A percentile compares a stretch with the other conserved stretches of the same genome.
Evolutionary conservation across 2,888 invertebrate genomes (phyloP).

Genomic region (Brachypalpus laphriformis): DNA sequence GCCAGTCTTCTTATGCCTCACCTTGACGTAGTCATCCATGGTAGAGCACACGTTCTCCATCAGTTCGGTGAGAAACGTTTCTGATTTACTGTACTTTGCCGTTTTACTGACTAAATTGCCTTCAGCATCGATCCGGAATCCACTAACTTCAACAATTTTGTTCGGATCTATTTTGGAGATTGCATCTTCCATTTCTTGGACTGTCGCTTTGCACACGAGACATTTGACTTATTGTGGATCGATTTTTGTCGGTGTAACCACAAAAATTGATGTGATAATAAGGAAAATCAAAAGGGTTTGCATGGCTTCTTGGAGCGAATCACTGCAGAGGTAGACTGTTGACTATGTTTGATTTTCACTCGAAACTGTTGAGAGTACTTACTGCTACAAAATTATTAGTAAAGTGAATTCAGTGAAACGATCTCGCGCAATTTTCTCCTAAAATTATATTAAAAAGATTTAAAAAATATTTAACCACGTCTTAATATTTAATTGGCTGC

Average conservation of each 20-base stretch:
- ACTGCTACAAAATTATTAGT: not conserved
- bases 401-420: not conserved
- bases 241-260: conserved; percentile 36
- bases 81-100: conserved; percentile 90
- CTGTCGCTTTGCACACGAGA: conserved; percentile 89
- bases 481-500: conserved; percentile 40
- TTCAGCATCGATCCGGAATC: conserved; percentile 91
- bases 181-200: conserved; percentile 89
- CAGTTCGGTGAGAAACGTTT: conserved; percentile 91
- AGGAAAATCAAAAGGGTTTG: conserved; percentile 29
- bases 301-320: conserved; percentile 20
- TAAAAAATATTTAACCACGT: conserved; percentile 29
- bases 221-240: conserved; percentile 59
- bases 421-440: not conserved
- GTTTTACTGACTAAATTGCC: conserved; percentile 91
- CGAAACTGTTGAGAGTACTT: not conserved
- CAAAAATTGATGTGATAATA: conserved; percentile 17
- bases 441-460: not conserved
- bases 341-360: not conserved
- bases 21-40: conserved; percentile 94
- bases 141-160: conserved; percentile 92
- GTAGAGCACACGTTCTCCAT: conserved; percentile 92
- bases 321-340: not conserved
- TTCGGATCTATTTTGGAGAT: conserved; percentile 90
- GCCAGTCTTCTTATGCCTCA: conserved; percentile 89